A percentile compares a stretch with the other conserved stretches of the same genome.
phyloP scores from a whole-genome alignment of 1,140 invertebrate genomes.

The Trichoplusia ni region DNA sequence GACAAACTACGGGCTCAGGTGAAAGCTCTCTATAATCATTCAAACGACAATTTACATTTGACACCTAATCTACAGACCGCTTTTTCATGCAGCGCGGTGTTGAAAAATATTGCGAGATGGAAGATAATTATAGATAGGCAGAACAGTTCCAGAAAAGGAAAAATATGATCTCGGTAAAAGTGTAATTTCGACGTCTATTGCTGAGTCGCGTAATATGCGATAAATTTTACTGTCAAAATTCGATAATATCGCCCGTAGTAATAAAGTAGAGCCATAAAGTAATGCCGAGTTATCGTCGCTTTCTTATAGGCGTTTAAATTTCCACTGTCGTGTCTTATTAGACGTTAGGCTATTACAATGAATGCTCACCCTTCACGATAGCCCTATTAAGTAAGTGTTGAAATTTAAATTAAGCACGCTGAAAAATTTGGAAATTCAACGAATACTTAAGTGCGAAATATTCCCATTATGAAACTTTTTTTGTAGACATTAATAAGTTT shows the following conservation, averaged over 20 bases:
- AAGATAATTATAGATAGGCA: slow-evolving; percentile 1
- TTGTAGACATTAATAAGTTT: neutral
- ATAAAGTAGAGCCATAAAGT: slow-evolving; percentile 19
- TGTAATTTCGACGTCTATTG: slow-evolving; percentile 17
- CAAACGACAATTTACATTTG: slow-evolving; percentile 2
- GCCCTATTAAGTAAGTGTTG: too few species aligned
- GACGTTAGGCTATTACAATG: neutral
- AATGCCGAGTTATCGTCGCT: neutral
- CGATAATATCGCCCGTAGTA: slow-evolving; percentile 1
- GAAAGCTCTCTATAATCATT: neutral
- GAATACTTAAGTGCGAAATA: neutral
- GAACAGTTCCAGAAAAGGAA: slow-evolving; percentile 7
- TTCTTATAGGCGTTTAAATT: slow-evolving; percentile 12
- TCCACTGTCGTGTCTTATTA: neutral
- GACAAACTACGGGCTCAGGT: too few species aligned
- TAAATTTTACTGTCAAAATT: slow-evolving; percentile 24
- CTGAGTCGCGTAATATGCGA: slow-evolving; percentile 20
- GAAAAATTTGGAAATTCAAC: neutral
- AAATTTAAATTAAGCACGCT: neutral
- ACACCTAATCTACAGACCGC: slow-evolving; percentile 1
- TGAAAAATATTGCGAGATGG: slow-evolving; percentile 17
- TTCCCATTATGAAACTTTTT: neutral
- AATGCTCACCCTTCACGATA: too few species aligned
- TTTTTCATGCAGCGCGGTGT: neutral
- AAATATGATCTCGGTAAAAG: slow-evolving; percentile 12